phyloP scores from a whole-genome alignment of 2,797 vertebrate genomes.

The Pagetopsis macropterus region DNA sequence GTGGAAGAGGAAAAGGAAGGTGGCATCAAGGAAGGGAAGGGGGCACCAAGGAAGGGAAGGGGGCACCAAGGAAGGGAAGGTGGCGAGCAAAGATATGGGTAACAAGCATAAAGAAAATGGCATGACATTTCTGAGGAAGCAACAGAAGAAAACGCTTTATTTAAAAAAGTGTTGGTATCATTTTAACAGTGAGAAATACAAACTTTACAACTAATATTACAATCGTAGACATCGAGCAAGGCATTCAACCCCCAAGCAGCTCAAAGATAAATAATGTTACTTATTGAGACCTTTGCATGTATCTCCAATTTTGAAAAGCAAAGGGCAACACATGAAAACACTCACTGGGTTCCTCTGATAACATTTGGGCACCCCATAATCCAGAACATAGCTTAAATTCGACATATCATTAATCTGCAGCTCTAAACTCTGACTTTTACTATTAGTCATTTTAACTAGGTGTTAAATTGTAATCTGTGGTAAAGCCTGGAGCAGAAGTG shows the following conservation, averaged over 20 bases:
- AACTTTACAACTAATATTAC: background rate
- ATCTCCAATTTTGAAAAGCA: no score
- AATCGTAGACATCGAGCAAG: background rate
- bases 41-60: constrained; percentile 15
- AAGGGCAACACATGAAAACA: no score
- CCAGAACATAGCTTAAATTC: constrained; percentile 63
- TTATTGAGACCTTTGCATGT: background rate
- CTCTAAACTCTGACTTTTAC: constrained; percentile 77
- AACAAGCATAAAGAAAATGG: background rate
- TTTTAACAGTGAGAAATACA: background rate
- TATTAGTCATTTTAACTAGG: constrained; percentile 80
- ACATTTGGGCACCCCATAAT: constrained; percentile 56
- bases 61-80: constrained; percentile 12
- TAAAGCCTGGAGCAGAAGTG: constrained; percentile 74
- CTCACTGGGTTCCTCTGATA: background rate
- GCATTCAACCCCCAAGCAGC: background rate
- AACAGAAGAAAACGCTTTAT: fast-evolving
- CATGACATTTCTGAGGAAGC: background rate
- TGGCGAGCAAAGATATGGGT: constrained; percentile 3
- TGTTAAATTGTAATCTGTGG: constrained; percentile 81
- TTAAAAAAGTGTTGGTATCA: background rate
- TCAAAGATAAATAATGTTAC: background rate
- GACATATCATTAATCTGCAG: constrained; percentile 75
- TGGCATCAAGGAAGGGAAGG: constrained; percentile 30
- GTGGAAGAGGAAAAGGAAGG: constrained; percentile 34